These are phyloP conservation scores for Tribolium castaneum DNA, from an alignment of 1,140 invertebrate genomes.

Conservation along the genomic window DNA sequence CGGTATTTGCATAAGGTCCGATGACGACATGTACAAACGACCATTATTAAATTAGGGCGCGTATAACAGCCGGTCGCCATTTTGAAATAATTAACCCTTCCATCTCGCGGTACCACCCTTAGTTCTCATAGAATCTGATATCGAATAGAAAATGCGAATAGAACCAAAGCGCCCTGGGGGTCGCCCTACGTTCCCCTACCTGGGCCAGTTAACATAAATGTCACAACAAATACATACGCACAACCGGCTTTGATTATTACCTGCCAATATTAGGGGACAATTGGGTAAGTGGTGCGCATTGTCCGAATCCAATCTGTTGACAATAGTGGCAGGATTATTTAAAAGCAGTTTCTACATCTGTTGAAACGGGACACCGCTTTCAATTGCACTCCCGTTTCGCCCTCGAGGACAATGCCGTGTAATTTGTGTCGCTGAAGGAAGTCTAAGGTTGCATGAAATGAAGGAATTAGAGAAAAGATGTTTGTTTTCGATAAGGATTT, in stretches of 20 bases:
- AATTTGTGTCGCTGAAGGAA: constrained; percentile 45
- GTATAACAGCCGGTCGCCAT: constrained; percentile 25
- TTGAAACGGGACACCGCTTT: constrained; percentile 42
- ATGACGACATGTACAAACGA: constrained; percentile 22
- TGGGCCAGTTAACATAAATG: constrained; percentile 41
- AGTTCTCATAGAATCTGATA: background rate
- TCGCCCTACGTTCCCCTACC: background rate
- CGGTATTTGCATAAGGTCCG: constrained; percentile 38
- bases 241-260: constrained; percentile 43
- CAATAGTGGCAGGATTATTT: constrained; percentile 36
- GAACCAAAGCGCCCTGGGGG: background rate
- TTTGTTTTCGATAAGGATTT: constrained; percentile 44
- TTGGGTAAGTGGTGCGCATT: constrained; percentile 42
- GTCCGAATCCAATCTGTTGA: constrained; percentile 35
- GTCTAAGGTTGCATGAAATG: constrained; percentile 47
- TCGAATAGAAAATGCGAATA: constrained; percentile 26
- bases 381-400: background rate
- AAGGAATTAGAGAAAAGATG: constrained; percentile 45
- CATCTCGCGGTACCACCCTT: constrained; percentile 9
- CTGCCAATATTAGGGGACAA: constrained; percentile 43
- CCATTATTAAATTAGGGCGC: constrained; percentile 34
- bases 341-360: constrained; percentile 43
- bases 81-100: constrained; percentile 42
- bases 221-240: constrained; percentile 42
- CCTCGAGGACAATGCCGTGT: constrained; percentile 40